phyloP scores from a whole-genome alignment of 2,113 vertebrate genomes.

The Pelodiscus sinensis region DNA sequence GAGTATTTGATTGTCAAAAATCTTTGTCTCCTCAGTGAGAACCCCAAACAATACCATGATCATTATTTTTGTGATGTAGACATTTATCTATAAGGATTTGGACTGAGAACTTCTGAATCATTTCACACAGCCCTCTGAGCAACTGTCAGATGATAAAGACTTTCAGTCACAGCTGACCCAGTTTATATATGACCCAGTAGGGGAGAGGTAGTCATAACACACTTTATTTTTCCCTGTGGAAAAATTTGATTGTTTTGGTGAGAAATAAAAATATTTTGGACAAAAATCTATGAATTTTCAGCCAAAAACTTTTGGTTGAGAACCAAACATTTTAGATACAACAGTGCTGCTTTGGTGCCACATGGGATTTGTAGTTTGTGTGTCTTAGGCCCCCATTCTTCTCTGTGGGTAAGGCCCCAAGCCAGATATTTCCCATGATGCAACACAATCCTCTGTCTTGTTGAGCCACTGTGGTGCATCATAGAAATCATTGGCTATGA shows the following conservation, averaged over 20 bases:
- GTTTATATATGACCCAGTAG: background rate
- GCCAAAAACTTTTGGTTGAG: background rate
- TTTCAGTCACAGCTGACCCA: background rate
- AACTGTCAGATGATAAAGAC: background rate
- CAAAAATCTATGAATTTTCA: background rate
- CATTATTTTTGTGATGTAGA: background rate
- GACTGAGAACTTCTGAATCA: background rate
- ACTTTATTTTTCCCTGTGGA: background rate
- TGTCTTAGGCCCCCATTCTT: background rate
- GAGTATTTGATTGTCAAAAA: background rate
- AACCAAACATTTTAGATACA: background rate
- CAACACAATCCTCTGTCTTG: fast-evolving
- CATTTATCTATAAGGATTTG: background rate
- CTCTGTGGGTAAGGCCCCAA: background rate
- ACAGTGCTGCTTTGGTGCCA: background rate
- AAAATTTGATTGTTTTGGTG: background rate
- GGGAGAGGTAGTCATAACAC: background rate
- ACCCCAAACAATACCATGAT: background rate
- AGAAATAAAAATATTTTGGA: background rate
- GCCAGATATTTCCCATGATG: background rate
- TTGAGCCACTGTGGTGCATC: background rate
- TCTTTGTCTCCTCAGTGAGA: background rate
- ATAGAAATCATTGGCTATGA: background rate
- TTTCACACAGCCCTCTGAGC: background rate
- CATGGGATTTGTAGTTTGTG: background rate